Base-by-base conservation (phyloP, 1,140 invertebrate genomes). In the Phenacoccus solenopsis region DNA sequence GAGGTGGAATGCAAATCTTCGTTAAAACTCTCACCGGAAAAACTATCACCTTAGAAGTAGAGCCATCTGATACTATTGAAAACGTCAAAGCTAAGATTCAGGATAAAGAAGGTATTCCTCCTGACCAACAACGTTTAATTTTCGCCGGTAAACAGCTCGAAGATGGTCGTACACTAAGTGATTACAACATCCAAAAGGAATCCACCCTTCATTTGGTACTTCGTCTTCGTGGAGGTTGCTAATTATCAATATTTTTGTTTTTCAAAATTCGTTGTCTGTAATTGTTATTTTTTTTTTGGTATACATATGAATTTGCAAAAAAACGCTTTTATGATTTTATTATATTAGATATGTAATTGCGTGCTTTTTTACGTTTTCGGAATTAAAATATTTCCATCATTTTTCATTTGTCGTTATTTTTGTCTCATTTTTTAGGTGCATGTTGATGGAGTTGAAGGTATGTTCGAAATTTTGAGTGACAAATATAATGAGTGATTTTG, bases 21-120 rank as follows among this genome's bases (percentile, higher is more conserved):
- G 90, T 92, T 4, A 91, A 91, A 80, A 91, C 89, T 73, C 81
- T 92, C 9, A 92, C 89, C 75, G 90, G 90, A 72, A 93, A 93
- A 79, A 93, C 90, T 74, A 93, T 91, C 78, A 84, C 81, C 4
- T 77, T 85, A 28, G 84, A 84, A 76, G 83, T 84, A 22, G 83
- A 86, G 72, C 76, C 82, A 28, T 82, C 81, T 74, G 83, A 74
- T 84, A 88, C 69, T 27, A 95, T 96, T 78, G 91, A 95, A 81
- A 93, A 95, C 89, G 91, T 96, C 1, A 95, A 95, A 79, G 88
- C 91, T 20, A 94, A 95, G 78, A 94, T 96, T 78, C 91, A 95
- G 80, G 87, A 95, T 74, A 93, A 88, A 88, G 16, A 80, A 77
- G 86, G 86, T 56, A 86, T 84, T 57, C 82, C 85, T 0, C 85